Percentiles rank a stretch among this genome's conserved stretches.
Conservation (phyloP, 2,888 invertebrate genomes). For the Blera fallax region DNA sequence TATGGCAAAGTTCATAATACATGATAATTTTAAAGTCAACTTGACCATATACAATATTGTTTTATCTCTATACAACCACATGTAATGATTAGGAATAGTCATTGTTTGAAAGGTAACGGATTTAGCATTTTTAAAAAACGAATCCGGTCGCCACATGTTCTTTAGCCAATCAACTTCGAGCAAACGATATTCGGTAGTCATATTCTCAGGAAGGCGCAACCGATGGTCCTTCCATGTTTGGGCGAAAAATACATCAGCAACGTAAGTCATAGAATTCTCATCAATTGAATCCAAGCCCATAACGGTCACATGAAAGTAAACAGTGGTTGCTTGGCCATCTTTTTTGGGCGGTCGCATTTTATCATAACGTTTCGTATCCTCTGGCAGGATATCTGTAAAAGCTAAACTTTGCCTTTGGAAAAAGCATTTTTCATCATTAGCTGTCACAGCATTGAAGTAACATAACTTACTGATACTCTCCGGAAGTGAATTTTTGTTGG, state of each 20-base stretch:
- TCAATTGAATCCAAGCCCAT: conserved; percentile 98
- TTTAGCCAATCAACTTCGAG: conserved; percentile 95
- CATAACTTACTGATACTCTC: conserved; percentile 80
- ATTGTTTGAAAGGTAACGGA: conserved; percentile 96
- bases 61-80: conserved; percentile 94
- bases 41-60: conserved; percentile 92
- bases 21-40: conserved; percentile 93
- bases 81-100: conserved; percentile 96
- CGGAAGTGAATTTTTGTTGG: conserved; percentile 78
- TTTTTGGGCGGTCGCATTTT: conserved; percentile 97
- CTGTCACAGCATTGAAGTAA: background rate
- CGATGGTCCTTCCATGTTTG: conserved; percentile 97
- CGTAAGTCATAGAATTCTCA: conserved; percentile 97
- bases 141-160: conserved; percentile 96
- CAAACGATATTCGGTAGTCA: conserved; percentile 94
- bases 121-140: conserved; percentile 96
- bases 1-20: conserved; percentile 96
- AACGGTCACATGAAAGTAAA: conserved; percentile 95
- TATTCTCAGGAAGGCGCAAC: conserved; percentile 92
- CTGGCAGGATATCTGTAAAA: conserved; percentile 92
- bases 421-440: background rate
- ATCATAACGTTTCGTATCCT: conserved; percentile 93
- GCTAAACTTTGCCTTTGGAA: conserved; percentile 85
- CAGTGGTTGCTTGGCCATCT: conserved; percentile 93
- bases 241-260: conserved; percentile 95